A percentile compares a stretch with the other conserved stretches of the same genome.
Evolutionary conservation across 2,888 invertebrate species (phyloP).

Genomic region (Cheilosia vernalis): DNA sequence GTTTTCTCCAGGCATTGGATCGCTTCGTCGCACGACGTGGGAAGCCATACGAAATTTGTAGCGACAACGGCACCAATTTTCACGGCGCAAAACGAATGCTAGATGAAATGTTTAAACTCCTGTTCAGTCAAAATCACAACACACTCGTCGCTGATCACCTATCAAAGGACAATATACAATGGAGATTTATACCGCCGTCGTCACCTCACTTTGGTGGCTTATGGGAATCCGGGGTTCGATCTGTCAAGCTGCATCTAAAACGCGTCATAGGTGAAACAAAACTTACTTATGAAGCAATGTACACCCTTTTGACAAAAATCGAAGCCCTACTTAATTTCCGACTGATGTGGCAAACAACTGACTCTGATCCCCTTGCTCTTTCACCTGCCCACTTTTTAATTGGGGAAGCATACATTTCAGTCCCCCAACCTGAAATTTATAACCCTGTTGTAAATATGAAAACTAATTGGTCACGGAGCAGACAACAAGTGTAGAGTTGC

Average conservation of each 20-base stretch:
- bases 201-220: constrained; percentile 58
- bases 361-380: not conserved
- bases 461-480: too few relatives aligned
- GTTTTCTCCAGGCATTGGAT: constrained; percentile 53
- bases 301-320: too few relatives aligned
- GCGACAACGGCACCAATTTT: constrained; percentile 69
- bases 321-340: not conserved
- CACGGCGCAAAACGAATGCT: constrained; percentile 26
- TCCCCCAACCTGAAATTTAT: too few relatives aligned
- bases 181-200: constrained; percentile 48
- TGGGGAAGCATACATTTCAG: not conserved
- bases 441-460: too few relatives aligned
- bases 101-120: constrained; percentile 7
- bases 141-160: constrained; percentile 40
- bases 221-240: constrained; percentile 34
- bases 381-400: constrained; percentile 7
- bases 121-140: constrained; percentile 26
- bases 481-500: too few relatives aligned
- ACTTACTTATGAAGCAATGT: not conserved
- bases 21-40: constrained; percentile 56
- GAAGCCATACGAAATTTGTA: constrained; percentile 47
- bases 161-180: constrained; percentile 29
- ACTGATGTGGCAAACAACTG: not conserved
- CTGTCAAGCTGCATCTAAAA: constrained; percentile 19
- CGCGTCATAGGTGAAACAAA: constrained; percentile 6